Base-by-base conservation (phyloP, 2,797 vertebrate genomes). In the Enteromius afrohamiltoni region DNA sequence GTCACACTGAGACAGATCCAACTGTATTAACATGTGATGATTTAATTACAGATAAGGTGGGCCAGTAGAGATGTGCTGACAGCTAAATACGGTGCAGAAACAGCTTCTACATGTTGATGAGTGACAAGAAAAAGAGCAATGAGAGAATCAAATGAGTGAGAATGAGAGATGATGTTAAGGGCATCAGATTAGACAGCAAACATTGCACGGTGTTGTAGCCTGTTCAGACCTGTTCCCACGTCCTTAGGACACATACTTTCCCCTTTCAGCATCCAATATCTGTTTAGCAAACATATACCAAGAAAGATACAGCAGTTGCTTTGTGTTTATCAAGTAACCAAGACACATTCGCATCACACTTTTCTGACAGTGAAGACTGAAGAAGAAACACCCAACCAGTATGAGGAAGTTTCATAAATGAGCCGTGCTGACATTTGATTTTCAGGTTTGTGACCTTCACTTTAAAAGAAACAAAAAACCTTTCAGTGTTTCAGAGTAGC, bases 181-280 rank as follows among this genome's bases (percentile, higher is more conserved):
- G 69, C 13, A 68, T 67, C 47, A 82, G 42, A 81, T 76, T 71
- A 84, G 62, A 77, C 71, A 47, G 62, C 47, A 82, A 78, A 81
- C 83, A 86, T 53, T 21, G 53, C 62, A 74, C 77, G 77, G 62
- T 76, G 81, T 42, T 79, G 49, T 55, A 42, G 55, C 78, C 77
- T 62, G 47, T 85, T 69, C 82, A 84, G 84, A 49, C 83, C 75
- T 90, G 81, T 87, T 86, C 87, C 13, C 60, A 87, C 74, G 70
- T 87, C 73, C 85, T 82, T 87, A 82, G 55, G 74, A 77, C 82
- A 53, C 76, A 77, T 55, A 76, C 17, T 80, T 68, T 75, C 55
- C 67, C 10, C 67, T 81, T 70, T 85, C 60, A 79, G 84, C 67
- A 77, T 76, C 67, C 68, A 83, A 45, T 80, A 79, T 83, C 42